These are phyloP conservation scores for Drosophila picticornis DNA, from an alignment of 2,888 invertebrate species.

Conservation along the genomic window DNA sequence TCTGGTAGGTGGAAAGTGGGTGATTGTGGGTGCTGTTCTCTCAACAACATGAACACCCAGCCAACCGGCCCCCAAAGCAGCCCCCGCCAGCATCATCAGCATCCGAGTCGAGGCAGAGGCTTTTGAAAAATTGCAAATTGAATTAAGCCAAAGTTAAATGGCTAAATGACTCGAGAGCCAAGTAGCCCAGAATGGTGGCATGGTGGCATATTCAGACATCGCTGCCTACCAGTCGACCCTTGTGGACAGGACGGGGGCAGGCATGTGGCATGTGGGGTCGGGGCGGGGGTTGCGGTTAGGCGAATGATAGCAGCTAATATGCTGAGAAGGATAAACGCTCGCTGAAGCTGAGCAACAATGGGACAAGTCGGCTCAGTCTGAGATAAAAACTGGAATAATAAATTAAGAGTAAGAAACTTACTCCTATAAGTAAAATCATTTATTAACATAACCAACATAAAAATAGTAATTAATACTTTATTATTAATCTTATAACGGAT, in stretches of 20 bases:
- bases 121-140: conserved; percentile 86
- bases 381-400: background rate
- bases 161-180: conserved; percentile 82
- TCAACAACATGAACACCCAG: conserved; percentile 48
- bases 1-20: conserved; percentile 4
- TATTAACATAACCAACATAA: background rate
- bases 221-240: conserved; percentile 50
- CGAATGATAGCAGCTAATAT: conserved; percentile 80
- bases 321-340: conserved; percentile 71
- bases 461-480: background rate
- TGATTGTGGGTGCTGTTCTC: conserved; percentile 19
- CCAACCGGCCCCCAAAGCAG: background rate
- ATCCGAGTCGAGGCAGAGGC: conserved; percentile 60
- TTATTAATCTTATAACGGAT: background rate
- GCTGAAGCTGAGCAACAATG: conserved; percentile 43
- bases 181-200: conserved; percentile 52
- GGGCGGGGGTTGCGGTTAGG: conserved; percentile 74
- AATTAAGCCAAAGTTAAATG: conserved; percentile 85
- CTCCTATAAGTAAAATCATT: background rate
- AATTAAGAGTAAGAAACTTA: background rate
- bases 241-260: conserved; percentile 4
- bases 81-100: conserved; percentile 29
- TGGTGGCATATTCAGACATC: conserved; percentile 31
- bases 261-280: conserved; percentile 19
- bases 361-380: conserved; percentile 2